A percentile compares a stretch with the other conserved stretches of the same genome.
Conservation (phyloP, 2,113 vertebrate species). For the Peromyscus polionotus region DNA sequence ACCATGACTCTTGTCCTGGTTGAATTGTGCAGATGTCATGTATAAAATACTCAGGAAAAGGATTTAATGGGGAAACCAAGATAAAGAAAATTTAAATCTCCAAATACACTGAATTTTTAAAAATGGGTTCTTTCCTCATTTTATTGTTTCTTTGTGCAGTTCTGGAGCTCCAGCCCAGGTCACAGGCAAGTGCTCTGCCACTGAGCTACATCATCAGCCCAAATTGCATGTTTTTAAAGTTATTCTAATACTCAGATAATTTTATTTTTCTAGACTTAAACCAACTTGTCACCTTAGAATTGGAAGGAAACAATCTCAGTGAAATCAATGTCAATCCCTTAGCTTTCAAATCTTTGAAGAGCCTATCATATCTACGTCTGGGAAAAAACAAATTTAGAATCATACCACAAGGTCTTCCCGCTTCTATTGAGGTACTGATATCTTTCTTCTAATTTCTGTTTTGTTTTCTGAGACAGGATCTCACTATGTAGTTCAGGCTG, state of each 20-base stretch:
- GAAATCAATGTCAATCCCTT: conserved; percentile 92
- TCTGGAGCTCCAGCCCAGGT: not conserved
- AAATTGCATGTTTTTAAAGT: not conserved
- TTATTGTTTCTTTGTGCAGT: not conserved
- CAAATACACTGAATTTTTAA: not conserved
- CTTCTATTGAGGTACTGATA: conserved; percentile 91
- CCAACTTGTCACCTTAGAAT: conserved; percentile 94
- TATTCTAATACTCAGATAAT: conserved; percentile 47
- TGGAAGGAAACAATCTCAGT: conserved; percentile 96
- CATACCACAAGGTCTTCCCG: conserved; percentile 95
- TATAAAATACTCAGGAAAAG: not conserved
- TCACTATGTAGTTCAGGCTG: not conserved
- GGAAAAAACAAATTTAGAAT: conserved; percentile 96
- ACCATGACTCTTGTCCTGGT: not conserved
- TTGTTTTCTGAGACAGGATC: not conserved
- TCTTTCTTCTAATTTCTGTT: conserved; percentile 14
- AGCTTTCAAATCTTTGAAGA: conserved; percentile 90
- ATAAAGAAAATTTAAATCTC: conserved; percentile 8
- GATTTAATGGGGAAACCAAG: not conserved
- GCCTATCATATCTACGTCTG: conserved; percentile 93
- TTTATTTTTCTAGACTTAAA: conserved; percentile 88
- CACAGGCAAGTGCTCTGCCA: not conserved
- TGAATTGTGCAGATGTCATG: not conserved
- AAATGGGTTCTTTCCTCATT: not conserved
- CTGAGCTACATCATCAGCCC: not conserved